A percentile compares a stretch with the other conserved stretches of the same genome.
Evolutionary conservation across 2,888 invertebrate genomes (phyloP).

Genomic region (Conchocele bisecta): DNA sequence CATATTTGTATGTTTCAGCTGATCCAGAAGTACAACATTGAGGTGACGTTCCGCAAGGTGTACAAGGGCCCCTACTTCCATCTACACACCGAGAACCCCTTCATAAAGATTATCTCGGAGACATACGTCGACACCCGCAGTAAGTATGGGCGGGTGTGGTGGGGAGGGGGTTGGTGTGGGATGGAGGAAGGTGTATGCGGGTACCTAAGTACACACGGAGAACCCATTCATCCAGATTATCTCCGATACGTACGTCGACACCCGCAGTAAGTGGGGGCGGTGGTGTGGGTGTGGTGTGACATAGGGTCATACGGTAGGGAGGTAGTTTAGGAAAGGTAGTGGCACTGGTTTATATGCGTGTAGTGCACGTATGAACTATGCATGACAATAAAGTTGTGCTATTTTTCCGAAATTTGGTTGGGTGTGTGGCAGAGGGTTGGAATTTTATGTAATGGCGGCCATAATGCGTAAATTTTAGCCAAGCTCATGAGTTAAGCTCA

Average conservation of each 20-base stretch:
- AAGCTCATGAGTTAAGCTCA: too few species aligned
- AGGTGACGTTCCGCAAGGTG: slow-evolving; percentile 67
- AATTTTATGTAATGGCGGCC: too few species aligned
- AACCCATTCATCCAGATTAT: slow-evolving; percentile 94
- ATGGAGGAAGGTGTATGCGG: slow-evolving; percentile 74
- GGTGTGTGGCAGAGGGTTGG: too few species aligned
- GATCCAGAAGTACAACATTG: slow-evolving; percentile 87
- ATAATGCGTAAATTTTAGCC: too few species aligned
- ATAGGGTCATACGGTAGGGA: slow-evolving; percentile 72
- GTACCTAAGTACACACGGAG: slow-evolving; percentile 89
- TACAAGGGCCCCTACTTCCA: slow-evolving; percentile 89
- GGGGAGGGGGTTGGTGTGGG: too few species aligned
- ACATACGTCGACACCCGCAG: slow-evolving; percentile 94
- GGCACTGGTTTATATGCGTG: too few species aligned
- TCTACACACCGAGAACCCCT: slow-evolving; percentile 92
- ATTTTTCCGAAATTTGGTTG: too few species aligned
- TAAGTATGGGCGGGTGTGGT: slow-evolving; percentile 84
- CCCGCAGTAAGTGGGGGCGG: slow-evolving; percentile 89
- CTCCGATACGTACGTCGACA: slow-evolving; percentile 90
- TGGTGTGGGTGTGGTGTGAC: too few species aligned
- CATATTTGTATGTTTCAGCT: slow-evolving; percentile 84
- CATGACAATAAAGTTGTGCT: too few species aligned
- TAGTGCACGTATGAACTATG: too few species aligned
- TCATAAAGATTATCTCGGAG: slow-evolving; percentile 90
- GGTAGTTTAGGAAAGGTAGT: too few species aligned